phyloP scores from a whole-genome alignment of 2,113 vertebrate genomes.

The Eretmochelys imbricata region DNA sequence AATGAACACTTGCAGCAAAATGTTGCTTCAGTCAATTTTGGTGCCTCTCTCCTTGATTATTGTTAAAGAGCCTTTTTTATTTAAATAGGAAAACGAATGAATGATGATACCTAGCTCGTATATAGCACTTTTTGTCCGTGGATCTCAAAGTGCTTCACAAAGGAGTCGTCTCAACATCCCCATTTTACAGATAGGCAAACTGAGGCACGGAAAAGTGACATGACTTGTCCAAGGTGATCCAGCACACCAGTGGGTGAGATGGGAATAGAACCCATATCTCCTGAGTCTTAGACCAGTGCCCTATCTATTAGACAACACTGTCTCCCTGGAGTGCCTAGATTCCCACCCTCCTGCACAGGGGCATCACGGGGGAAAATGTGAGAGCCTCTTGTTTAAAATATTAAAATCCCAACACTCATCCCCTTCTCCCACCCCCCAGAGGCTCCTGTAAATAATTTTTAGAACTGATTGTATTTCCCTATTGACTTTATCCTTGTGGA shows the following conservation, averaged over 20 bases:
- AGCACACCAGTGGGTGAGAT: neutral
- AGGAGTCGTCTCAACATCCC: neutral
- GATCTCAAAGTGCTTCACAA: neutral
- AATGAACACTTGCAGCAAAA: neutral
- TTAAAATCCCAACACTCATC: neutral
- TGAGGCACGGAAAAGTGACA: neutral
- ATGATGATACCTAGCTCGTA: neutral
- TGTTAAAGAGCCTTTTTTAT: neutral
- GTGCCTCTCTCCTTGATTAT: neutral
- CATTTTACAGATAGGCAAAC: neutral
- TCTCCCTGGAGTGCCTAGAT: neutral
- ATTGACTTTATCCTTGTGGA: neutral
- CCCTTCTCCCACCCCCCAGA: rapidly evolving
- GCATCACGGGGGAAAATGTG: neutral
- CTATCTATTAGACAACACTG: neutral
- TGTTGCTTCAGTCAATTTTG: neutral
- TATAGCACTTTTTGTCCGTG: neutral
- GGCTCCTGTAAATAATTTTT: neutral
- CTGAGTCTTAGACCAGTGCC: neutral
- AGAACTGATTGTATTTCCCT: neutral
- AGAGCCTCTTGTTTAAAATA: neutral
- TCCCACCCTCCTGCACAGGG: neutral
- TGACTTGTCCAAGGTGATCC: neutral
- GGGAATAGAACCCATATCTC: neutral
- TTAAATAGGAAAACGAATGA: neutral